These are phyloP conservation scores for Papilio aristodemus DNA, from an alignment of 1,140 invertebrate species.

Conservation along the genomic window DNA sequence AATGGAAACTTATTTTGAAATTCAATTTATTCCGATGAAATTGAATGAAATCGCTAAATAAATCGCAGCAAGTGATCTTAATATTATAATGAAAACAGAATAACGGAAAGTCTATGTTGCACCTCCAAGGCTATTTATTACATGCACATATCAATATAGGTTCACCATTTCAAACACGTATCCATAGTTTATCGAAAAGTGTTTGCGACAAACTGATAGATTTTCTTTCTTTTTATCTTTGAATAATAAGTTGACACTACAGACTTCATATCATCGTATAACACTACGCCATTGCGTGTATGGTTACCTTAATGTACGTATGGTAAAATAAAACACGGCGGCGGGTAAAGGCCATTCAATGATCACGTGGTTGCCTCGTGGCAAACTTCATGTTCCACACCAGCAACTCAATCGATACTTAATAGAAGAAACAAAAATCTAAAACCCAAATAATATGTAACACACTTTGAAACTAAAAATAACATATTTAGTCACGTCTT, in stretches of 20 bases:
- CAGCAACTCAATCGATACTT: background rate
- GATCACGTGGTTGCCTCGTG: constrained; percentile 1
- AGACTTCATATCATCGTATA: no score
- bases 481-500: background rate
- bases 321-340: constrained; percentile 9
- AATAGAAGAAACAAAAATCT: background rate
- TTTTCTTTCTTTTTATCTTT: background rate
- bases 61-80: background rate
- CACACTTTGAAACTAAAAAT: background rate
- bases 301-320: constrained; percentile 12
- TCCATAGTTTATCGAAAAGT: background rate
- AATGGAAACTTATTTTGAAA: background rate
- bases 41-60: background rate
- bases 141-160: background rate
- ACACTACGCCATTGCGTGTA: background rate
- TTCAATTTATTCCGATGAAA: background rate
- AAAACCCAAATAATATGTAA: background rate
- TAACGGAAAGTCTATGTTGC: background rate
- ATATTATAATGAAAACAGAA: background rate
- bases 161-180: background rate
- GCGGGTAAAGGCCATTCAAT: constrained; percentile 16
- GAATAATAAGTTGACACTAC: background rate
- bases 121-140: background rate
- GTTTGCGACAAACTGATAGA: background rate
- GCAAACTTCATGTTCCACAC: background rate